These are phyloP conservation scores for Hoplias malabaricus DNA, from an alignment of 2,113 vertebrate species.

Conservation along the genomic window DNA sequence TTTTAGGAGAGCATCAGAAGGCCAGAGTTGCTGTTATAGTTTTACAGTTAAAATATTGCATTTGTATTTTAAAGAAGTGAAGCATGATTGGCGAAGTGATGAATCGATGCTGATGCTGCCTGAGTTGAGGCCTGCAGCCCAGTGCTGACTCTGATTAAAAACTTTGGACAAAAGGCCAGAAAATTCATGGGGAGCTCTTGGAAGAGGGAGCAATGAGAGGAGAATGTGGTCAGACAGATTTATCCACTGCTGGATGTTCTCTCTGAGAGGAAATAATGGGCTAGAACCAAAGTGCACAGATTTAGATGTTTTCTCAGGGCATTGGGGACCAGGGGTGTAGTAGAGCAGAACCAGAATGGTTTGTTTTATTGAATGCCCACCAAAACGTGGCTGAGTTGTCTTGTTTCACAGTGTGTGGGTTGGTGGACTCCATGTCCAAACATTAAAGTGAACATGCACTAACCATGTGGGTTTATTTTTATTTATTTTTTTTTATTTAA, in stretches of 20 bases:
- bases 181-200: slow-evolving; percentile 8
- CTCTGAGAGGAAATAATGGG: background rate
- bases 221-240: background rate
- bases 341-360: too few relatives aligned
- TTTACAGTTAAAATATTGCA: background rate
- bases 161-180: background rate
- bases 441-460: too few relatives aligned
- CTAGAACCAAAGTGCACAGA: too few relatives aligned
- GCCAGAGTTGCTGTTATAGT: background rate
- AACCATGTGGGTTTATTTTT: too few relatives aligned
- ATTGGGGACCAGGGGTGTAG: background rate
- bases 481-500: too few relatives aligned
- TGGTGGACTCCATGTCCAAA: too few relatives aligned
- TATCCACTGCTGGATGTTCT: background rate
- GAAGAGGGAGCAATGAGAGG: background rate
- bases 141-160: slow-evolving; percentile 22
- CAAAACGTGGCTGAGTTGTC: too few relatives aligned
- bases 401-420: too few relatives aligned
- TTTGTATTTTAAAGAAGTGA: background rate
- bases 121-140: background rate
- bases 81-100: slow-evolving; percentile 9
- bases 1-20: background rate
- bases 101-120: slow-evolving; percentile 21
- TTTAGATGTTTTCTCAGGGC: background rate
- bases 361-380: too few relatives aligned